Percentiles rank a stretch among this genome's conserved stretches.
Conservation (phyloP, 1,140 invertebrate species). For the Laodelphax striatellus region DNA sequence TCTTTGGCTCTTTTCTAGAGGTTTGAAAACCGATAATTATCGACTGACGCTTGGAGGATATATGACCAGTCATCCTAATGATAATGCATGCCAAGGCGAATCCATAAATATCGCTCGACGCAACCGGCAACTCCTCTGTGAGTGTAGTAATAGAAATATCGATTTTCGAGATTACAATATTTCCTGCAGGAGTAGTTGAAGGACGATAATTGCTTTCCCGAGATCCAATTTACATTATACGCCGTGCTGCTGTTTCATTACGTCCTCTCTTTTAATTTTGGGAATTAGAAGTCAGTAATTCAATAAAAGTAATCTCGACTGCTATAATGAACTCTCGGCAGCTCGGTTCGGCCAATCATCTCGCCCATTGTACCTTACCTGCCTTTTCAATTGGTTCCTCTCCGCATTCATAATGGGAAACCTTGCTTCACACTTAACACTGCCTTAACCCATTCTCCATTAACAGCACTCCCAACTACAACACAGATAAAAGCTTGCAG, state of each 20-base stretch:
- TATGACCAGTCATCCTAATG: not conserved
- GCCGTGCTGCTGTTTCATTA: not conserved
- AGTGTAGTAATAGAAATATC: not conserved
- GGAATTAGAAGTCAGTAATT: slow-evolving; percentile 2
- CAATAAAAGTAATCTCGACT: slow-evolving; percentile 3
- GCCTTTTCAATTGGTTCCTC: not conserved
- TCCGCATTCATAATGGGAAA: not conserved
- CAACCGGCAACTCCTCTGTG: not conserved
- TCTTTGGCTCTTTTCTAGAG: not conserved
- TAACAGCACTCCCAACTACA: too few species aligned
- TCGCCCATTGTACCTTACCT: not conserved
- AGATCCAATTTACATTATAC: slow-evolving; percentile 4
- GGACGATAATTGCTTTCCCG: slow-evolving; percentile 1
- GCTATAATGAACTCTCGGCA: not conserved
- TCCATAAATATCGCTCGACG: not conserved
- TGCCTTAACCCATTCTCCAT: too few species aligned
- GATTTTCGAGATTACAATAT: slow-evolving; percentile 4
- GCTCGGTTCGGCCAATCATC: not conserved
- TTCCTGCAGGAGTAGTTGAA: slow-evolving; percentile 1
- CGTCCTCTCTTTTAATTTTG: slow-evolving; percentile 1
- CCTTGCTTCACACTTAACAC: not conserved
- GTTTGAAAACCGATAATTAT: slow-evolving; percentile 3
- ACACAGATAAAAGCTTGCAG: too few species aligned
- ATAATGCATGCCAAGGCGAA: slow-evolving; percentile 1
- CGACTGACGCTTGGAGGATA: not conserved